A percentile compares a stretch with the other conserved stretches of the same genome.
Evolutionary conservation across 1,140 invertebrate genomes (phyloP).

Genomic region (Macrocentrus cingulum): DNA sequence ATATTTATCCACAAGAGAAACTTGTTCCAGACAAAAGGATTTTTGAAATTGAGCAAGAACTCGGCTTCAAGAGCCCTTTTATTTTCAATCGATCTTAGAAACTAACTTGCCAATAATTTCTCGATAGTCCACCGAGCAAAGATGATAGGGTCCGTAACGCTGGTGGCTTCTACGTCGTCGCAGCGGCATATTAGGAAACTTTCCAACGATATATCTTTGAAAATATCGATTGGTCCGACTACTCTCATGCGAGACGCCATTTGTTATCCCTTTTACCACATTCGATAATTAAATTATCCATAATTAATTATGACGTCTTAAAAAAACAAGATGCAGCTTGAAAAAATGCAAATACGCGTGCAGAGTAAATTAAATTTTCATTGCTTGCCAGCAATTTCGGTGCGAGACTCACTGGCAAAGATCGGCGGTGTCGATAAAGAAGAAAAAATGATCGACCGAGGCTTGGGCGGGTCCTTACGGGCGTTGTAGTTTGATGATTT

Average conservation of each 20-base stretch:
- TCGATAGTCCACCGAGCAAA: not conserved
- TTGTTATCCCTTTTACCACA: slow-evolving; percentile 7
- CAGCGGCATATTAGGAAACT: slow-evolving; percentile 33
- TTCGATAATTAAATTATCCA: slow-evolving; percentile 21
- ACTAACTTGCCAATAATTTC: slow-evolving; percentile 4
- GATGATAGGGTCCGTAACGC: slow-evolving; percentile 3
- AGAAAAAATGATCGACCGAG: slow-evolving; percentile 10
- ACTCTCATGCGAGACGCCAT: slow-evolving; percentile 20
- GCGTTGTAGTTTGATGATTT: slow-evolving; percentile 40
- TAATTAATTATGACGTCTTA: slow-evolving; percentile 8
- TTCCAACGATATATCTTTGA: slow-evolving; percentile 31
- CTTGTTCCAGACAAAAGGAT: not conserved
- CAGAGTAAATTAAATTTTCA: slow-evolving; percentile 19
- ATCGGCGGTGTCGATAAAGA: slow-evolving; percentile 12
- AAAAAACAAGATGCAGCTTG: not conserved
- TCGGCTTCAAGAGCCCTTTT: not conserved
- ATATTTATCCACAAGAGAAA: slow-evolving; percentile 22
- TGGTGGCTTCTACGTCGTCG: slow-evolving; percentile 6
- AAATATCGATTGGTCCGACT: slow-evolving; percentile 28
- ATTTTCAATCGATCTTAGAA: slow-evolving; percentile 3
- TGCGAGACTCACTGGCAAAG: not conserved
- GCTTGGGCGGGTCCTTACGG: not conserved
- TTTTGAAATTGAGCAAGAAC: slow-evolving; percentile 1
- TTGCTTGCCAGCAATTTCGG: not conserved
- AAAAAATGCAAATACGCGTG: not conserved